phyloP scores from a whole-genome alignment of 35 echinoderm and acorn worm species.

The Stichopus chloronotus region DNA sequence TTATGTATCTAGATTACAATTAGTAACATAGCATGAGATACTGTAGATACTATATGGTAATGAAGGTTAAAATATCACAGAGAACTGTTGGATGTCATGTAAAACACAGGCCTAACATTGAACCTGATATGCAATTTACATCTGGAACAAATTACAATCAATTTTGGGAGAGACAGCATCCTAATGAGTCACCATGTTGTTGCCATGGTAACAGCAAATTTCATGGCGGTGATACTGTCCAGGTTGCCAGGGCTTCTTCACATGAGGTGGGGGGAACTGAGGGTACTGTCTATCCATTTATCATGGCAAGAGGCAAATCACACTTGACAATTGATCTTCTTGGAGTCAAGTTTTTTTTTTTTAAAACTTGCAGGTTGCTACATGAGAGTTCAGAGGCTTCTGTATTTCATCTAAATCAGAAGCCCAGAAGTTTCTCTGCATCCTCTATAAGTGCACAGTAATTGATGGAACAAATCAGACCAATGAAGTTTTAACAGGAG shows the following conservation, averaged over 20 bases:
- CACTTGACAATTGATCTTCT: too few species aligned
- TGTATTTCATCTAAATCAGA: too few species aligned
- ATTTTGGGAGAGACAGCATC: not conserved
- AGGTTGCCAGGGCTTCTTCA: not conserved
- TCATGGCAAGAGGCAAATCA: too few species aligned
- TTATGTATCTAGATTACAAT: not conserved
- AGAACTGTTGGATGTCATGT: conserved; percentile 14
- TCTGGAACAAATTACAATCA: not conserved
- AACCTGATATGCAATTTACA: not conserved
- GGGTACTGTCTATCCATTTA: too few species aligned
- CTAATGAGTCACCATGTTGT: conserved; percentile 3
- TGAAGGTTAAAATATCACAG: not conserved
- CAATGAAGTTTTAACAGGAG: too few species aligned
- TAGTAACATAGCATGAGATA: not conserved
- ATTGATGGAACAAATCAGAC: too few species aligned
- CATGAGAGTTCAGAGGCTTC: too few species aligned
- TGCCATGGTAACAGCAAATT: not conserved
- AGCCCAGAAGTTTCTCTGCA: too few species aligned
- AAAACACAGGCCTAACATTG: not conserved
- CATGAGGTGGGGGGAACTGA: too few species aligned
- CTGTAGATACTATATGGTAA: not conserved
- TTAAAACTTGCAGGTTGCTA: too few species aligned
- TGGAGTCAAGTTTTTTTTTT: too few species aligned
- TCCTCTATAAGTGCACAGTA: too few species aligned
- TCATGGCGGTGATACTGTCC: not conserved